A percentile compares a stretch with the other conserved stretches of the same genome.
Evolutionary conservation across 2,113 vertebrate species (phyloP).

Genomic region (Solenodon paradoxus): DNA sequence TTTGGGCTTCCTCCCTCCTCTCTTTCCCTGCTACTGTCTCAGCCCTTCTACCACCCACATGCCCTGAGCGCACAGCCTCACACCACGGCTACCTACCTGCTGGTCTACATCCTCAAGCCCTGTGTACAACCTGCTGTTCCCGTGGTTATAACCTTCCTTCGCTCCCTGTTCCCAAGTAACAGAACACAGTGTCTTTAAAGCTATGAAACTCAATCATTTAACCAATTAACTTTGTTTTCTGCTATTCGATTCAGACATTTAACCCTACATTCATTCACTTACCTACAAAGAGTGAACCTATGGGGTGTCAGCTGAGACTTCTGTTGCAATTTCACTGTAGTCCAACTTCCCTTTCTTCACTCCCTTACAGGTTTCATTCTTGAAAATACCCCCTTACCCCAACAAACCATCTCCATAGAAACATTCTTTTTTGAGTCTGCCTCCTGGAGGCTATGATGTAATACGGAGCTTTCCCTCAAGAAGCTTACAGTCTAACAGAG

Average conservation of each 20-base stretch:
- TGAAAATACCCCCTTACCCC: fast-evolving
- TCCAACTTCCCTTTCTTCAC: not conserved
- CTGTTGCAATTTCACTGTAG: not conserved
- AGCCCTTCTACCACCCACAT: not conserved
- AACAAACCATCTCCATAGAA: not conserved
- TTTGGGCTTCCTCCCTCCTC: not conserved
- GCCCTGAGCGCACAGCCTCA: not conserved
- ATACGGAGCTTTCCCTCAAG: not conserved
- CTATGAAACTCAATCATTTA: not conserved
- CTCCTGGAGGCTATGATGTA: not conserved
- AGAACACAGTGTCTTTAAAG: not conserved
- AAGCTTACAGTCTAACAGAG: not conserved
- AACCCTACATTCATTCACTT: not conserved
- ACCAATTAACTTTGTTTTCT: no score
- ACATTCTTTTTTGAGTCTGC: not conserved
- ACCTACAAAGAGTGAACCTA: not conserved
- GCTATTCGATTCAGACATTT: not conserved
- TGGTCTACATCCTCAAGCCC: not conserved
- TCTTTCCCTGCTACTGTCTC: not conserved
- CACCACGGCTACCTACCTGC: not conserved
- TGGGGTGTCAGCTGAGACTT: not conserved
- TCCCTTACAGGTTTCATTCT: not conserved
- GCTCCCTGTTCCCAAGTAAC: not conserved
- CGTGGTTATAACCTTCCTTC: not conserved
- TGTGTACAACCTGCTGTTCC: not conserved